phyloP scores from a whole-genome alignment of 2,797 vertebrate genomes.

The Danio choprae region DNA sequence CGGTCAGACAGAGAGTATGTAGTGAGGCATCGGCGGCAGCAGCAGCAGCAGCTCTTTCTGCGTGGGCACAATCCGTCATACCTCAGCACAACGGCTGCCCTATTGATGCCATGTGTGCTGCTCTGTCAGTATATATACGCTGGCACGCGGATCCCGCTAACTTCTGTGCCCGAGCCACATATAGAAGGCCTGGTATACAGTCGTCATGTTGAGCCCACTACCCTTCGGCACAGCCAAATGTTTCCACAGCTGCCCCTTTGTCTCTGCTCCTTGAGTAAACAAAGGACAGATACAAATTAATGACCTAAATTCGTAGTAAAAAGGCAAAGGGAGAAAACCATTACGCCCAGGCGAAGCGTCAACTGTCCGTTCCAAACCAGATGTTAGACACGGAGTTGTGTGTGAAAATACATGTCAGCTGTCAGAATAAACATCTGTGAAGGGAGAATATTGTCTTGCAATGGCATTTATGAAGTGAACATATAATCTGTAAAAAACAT shows the following conservation, averaged over 20 bases:
- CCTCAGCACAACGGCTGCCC: constrained; percentile 50
- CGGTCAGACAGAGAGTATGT: constrained; percentile 7
- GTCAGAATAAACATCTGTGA: neutral
- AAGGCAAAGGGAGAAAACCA: constrained; percentile 48
- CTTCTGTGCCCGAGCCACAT: constrained; percentile 86
- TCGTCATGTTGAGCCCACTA: constrained; percentile 90
- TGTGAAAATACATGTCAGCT: constrained; percentile 20
- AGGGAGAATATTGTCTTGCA: neutral
- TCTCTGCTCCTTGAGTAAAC: constrained; percentile 99
- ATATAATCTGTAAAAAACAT: neutral
- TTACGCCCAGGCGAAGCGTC: constrained; percentile 67
- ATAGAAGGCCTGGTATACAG: constrained; percentile 89
- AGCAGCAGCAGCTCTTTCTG: constrained; percentile 1
- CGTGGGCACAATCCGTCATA: constrained; percentile 38
- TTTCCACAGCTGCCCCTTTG: constrained; percentile 99
- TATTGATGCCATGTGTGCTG: constrained; percentile 49
- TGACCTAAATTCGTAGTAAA: constrained; percentile 98
- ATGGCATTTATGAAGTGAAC: neutral
- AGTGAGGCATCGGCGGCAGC: constrained; percentile 1
- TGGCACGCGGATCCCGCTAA: constrained; percentile 86
- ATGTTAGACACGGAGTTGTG: constrained; percentile 82
- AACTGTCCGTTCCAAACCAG: constrained; percentile 91
- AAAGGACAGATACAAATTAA: constrained; percentile 99
- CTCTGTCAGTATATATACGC: constrained; percentile 70
- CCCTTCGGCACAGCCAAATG: constrained; percentile 99